Base-by-base conservation (phyloP, 1,140 invertebrate species). In the Panulirus ornatus region DNA sequence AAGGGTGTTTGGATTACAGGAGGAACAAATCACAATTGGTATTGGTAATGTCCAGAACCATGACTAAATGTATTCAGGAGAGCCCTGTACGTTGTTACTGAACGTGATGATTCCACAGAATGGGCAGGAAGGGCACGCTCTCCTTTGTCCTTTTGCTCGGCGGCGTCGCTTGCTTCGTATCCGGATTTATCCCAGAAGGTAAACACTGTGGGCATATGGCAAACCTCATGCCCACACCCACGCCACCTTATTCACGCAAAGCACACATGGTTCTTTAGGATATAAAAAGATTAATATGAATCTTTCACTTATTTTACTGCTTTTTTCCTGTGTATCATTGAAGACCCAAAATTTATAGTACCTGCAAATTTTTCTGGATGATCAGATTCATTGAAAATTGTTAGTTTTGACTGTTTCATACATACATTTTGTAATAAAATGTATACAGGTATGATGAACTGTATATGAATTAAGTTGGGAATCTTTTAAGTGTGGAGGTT, bases 121-220 rank as follows among this genome's bases (percentile, higher is more conserved):
- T 90, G 88, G 88, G 88, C 70, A 90, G 88, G 88, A 90, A 90
- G 75, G 88, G 88, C 82, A 90, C 88, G 14, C 88, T 90, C 88
- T 84, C 88, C 88, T 90, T 90, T 85, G 88, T 90, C 54, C 88
- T 90, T 70, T 90, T 90, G 88, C 88, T 90, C 70, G 88, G 88
- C 71, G 88, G 88, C 82, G 63, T 84, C 81, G 82, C 88, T 42
- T 90, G 88, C 83, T 85, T 90, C 88, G 38, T 90, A 76, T 90
- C 88, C 88, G 88, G 88, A 84, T 84, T 90, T 90, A 78, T 90
- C 58, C 88, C 88, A 84, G 79, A 90, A 90, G 88, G 88, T 90
- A 90, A 90, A 58, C 58, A 22, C 22, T 63, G 88, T 82, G 79
- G 66, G 71, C 34, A 73, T 70, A 30, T 6, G 88, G 88, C 88